phyloP scores from a whole-genome alignment of 2,888 invertebrate species.

The Stenurella melanura region DNA sequence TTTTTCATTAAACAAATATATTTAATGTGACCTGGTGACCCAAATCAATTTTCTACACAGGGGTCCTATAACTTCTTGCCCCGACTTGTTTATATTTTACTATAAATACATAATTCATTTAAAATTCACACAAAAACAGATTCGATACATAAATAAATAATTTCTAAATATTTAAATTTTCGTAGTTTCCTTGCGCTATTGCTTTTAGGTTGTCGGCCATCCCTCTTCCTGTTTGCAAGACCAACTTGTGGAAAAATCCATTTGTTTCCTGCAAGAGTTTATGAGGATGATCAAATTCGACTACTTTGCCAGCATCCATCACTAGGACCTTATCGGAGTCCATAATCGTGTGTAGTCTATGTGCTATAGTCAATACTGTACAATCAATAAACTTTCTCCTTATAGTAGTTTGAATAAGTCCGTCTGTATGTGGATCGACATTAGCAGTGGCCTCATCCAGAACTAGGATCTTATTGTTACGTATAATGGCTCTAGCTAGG shows the following conservation, averaged over 20 bases:
- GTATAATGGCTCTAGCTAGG: constrained; percentile 78
- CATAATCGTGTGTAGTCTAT: constrained; percentile 89
- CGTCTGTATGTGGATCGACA: constrained; percentile 86
- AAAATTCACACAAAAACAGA: not conserved
- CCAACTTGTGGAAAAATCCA: constrained; percentile 72
- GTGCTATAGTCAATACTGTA: constrained; percentile 89
- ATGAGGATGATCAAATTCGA: constrained; percentile 86
- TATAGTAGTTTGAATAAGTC: constrained; percentile 85
- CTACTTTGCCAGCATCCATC: constrained; percentile 84
- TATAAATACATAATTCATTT: not conserved
- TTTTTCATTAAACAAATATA: too few relatives aligned
- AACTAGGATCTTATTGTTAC: constrained; percentile 71
- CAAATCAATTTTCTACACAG: too few relatives aligned
- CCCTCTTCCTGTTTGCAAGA: constrained; percentile 79
- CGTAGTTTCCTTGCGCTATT: constrained; percentile 59
- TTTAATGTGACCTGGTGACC: too few relatives aligned
- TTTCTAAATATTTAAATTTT: constrained; percentile 4
- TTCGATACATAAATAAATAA: not conserved
- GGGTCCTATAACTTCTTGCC: too few relatives aligned
- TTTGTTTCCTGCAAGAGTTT: constrained; percentile 74
- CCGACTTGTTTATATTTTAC: not conserved
- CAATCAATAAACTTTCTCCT: constrained; percentile 84
- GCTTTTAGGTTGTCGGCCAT: constrained; percentile 61
- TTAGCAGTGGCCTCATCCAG: constrained; percentile 87
- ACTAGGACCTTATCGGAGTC: constrained; percentile 88